A percentile compares a stretch with the other conserved stretches of the same genome.
These are phyloP conservation scores for Serrognathus titanus DNA, from an alignment of 2,888 invertebrate species.

Conservation along the genomic window DNA sequence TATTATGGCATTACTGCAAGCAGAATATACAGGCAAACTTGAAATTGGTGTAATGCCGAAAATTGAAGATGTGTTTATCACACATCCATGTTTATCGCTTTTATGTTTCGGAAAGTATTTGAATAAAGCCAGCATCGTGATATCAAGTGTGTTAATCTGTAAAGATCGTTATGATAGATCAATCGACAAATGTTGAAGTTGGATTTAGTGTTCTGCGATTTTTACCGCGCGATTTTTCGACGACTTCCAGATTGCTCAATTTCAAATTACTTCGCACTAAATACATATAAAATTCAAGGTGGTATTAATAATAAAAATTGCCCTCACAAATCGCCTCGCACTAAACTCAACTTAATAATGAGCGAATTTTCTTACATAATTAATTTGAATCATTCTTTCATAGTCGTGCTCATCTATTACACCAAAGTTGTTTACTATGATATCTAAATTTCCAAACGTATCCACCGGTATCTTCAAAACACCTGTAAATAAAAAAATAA, in stretches of 20 bases:
- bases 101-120: constrained; percentile 11
- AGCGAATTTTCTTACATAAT: constrained; percentile 11
- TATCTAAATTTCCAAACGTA: constrained; percentile 11
- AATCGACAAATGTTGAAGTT: too few species aligned
- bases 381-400: constrained; percentile 10
- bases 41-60: constrained; percentile 6
- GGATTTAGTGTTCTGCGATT: too few species aligned
- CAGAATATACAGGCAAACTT: constrained; percentile 11
- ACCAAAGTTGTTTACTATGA: constrained; percentile 11
- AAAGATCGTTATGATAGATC: not conserved
- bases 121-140: constrained; percentile 7
- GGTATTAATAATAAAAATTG: not conserved
- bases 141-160: constrained; percentile 1
- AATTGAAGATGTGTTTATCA: constrained; percentile 13
- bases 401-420: constrained; percentile 8
- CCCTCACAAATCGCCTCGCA: not conserved
- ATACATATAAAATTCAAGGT: too few species aligned
- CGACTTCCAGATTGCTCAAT: too few species aligned
- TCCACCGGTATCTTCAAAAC: constrained; percentile 7
- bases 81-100: not conserved
- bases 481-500: constrained; percentile 8
- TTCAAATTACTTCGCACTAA: too few species aligned
- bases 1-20: constrained; percentile 3
- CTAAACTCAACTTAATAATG: too few species aligned
- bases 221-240: too few species aligned